Evolutionary conservation across 2,797 vertebrate genomes (phyloP), one percentile per base, ranked within the genome.

Genomic region (Dendrocincla fuliginosa): DNA sequence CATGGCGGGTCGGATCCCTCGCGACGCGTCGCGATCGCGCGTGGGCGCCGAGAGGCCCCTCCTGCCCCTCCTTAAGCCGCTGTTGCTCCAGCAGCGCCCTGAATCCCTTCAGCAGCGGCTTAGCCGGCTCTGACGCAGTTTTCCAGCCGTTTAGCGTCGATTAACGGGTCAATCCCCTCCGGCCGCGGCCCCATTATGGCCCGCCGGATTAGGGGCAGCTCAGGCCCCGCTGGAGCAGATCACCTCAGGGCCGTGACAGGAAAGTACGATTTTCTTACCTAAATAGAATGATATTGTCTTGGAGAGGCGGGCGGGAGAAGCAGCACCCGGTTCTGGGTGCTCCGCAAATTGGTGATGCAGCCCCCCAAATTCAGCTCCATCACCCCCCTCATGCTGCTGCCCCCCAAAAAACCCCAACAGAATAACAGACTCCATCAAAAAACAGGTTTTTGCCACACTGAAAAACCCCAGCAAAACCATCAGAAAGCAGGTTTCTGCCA

Each of bases 1-100:
- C 46, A 65, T 39, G 85, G 60, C n/a, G 19, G 57, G 13, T 60
- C 4, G 1, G 39, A 32, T 5, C 10, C 39, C 33, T 81, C 41
- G 11, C 0, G 30, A 1, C 11, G 11, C 33, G 2, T 4, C 7
- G 14, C 5, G 7, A 2, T n/a, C 7, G 5, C 5, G 3, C 20
- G 56, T 25, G 56, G 33, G 22, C 20, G 4, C 35, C 3, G 16
- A 2, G 50, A 3, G 37, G 20, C 15, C 4, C 6, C 24, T 65
- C 6, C 3, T 9, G 32, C 5, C 1, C 4, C 4, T 20, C 11
- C 11, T 20, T 85, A 30, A 75, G 49, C 35, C 35, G 5, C 19
- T 2, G 1, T 1, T 5, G 18, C 14, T 16, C 42, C 39, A 6
- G 33, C 2, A 25, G 44, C 41, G 47, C 1, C 85, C 60, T 9